Evolutionary conservation across 2,888 invertebrate genomes (phyloP).

Genomic region (Caenorhabditis afra): DNA sequence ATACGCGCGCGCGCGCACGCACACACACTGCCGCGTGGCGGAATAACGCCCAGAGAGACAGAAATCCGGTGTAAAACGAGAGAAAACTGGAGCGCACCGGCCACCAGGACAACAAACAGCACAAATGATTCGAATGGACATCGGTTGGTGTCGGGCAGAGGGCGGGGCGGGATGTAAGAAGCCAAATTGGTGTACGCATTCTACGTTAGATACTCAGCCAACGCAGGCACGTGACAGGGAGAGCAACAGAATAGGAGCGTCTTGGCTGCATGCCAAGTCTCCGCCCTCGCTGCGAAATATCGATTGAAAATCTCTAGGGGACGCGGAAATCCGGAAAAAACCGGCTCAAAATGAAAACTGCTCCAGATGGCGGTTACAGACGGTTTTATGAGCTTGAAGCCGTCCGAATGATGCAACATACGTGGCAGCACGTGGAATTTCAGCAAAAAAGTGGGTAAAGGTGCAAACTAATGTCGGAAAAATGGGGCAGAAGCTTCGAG

Average conservation of each 20-base stretch:
- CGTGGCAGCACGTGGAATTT: slow-evolving; percentile 14
- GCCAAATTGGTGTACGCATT: slow-evolving; percentile 38
- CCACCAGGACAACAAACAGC: slow-evolving; percentile 41
- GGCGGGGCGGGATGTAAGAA: slow-evolving; percentile 27
- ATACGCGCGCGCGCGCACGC: background rate
- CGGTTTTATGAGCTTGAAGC: background rate
- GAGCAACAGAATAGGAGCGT: slow-evolving; percentile 10
- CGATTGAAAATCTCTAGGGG: background rate
- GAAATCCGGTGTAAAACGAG: slow-evolving; percentile 3
- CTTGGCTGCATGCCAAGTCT: slow-evolving; percentile 47
- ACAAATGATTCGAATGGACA: slow-evolving; percentile 32
- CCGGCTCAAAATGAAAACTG: background rate
- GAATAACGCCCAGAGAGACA: background rate
- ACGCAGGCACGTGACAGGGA: slow-evolving; percentile 16
- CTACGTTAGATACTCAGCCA: slow-evolving; percentile 49
- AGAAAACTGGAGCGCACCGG: slow-evolving; percentile 32
- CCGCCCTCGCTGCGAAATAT: slow-evolving; percentile 35
- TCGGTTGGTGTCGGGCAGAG: slow-evolving; percentile 3
- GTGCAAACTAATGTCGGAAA: slow-evolving; percentile 4
- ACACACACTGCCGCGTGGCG: slow-evolving; percentile 17
- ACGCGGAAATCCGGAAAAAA: slow-evolving; percentile 1
- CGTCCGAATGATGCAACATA: background rate
- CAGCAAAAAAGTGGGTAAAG: slow-evolving; percentile 11
- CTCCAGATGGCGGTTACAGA: background rate
- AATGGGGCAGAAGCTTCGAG: slow-evolving; percentile 13